A percentile compares a stretch with the other conserved stretches of the same genome.
These are phyloP conservation scores for Patella vulgata DNA, from an alignment of 1,140 invertebrate species.

Conservation along the genomic window DNA sequence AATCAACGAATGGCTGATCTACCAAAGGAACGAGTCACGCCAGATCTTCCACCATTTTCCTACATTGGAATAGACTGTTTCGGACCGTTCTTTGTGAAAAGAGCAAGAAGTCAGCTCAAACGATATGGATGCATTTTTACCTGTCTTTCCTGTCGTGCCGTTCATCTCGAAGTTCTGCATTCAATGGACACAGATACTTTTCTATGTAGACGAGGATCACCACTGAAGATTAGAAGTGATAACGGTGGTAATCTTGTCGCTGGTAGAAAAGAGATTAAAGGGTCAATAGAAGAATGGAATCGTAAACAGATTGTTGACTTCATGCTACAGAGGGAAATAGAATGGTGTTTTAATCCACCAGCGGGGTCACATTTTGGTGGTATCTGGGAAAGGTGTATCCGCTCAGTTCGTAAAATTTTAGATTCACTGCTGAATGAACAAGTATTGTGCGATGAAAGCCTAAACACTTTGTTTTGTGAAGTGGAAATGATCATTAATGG, in stretches of 20 bases:
- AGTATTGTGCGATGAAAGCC: slow-evolving; percentile 9
- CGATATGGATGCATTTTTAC: slow-evolving; percentile 45
- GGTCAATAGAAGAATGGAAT: slow-evolving; percentile 29
- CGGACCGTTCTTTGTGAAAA: slow-evolving; percentile 43
- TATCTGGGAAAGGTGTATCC: slow-evolving; percentile 56
- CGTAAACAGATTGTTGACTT: not conserved
- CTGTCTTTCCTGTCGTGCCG: slow-evolving; percentile 32
- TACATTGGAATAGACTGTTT: slow-evolving; percentile 47
- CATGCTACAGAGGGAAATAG: slow-evolving; percentile 31
- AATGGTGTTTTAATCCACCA: slow-evolving; percentile 66
- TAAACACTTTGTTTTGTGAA: slow-evolving; percentile 22
- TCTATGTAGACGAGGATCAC: slow-evolving; percentile 25
- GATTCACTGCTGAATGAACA: slow-evolving; percentile 9
- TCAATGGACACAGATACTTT: slow-evolving; percentile 26
- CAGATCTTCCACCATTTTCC: slow-evolving; percentile 40
- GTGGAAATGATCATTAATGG: slow-evolving; percentile 31
- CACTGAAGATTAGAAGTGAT: slow-evolving; percentile 4
- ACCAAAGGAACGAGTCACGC: slow-evolving; percentile 20
- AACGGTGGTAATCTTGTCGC: slow-evolving; percentile 33
- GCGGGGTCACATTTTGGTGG: slow-evolving; percentile 60
- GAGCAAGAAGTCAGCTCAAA: slow-evolving; percentile 23
- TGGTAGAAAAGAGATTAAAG: slow-evolving; percentile 32
- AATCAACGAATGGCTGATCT: slow-evolving; percentile 32
- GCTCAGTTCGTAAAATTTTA: slow-evolving; percentile 33
- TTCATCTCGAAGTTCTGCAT: slow-evolving; percentile 40